Percentiles rank a stretch among this genome's conserved stretches.
phyloP scores from a whole-genome alignment of 2,888 invertebrate species.

The Strigamia maritima region DNA sequence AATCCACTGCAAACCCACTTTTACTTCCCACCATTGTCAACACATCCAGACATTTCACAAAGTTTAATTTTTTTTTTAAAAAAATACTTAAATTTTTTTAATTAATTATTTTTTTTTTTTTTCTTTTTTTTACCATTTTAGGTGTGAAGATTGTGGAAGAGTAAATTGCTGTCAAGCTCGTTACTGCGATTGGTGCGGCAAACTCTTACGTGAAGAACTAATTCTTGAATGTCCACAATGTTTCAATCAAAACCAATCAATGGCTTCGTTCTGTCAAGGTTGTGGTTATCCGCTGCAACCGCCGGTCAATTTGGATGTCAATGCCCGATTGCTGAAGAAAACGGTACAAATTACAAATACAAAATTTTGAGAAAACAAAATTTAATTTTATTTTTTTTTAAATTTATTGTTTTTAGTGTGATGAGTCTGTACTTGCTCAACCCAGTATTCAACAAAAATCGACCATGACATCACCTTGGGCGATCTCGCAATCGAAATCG shows the following conservation, averaged over 20 bases:
- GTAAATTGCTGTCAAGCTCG: conserved; percentile 15
- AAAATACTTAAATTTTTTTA: neutral
- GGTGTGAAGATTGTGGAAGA: conserved; percentile 21
- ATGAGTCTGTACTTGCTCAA: neutral
- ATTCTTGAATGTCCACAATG: conserved; percentile 26
- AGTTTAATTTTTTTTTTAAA: too few relatives aligned
- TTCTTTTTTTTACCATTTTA: neutral
- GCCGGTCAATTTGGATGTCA: neutral
- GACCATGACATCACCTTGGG: neutral
- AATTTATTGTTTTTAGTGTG: neutral
- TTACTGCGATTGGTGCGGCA: conserved; percentile 34
- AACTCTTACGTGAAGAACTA: neutral
- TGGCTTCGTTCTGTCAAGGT: neutral
- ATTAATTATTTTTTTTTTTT: too few relatives aligned
- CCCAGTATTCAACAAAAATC: neutral
- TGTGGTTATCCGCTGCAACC: conserved; percentile 28
- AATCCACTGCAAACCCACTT: neutral
- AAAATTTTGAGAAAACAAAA: neutral
- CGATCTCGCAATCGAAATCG: neutral
- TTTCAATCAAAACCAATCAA: neutral
- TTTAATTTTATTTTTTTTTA: neutral
- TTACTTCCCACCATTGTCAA: neutral
- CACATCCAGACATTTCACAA: neutral
- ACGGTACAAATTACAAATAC: neutral
- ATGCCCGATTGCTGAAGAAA: neutral